Base-by-base conservation (phyloP, 2,113 vertebrate genomes). In the Terrapene triunguis region DNA sequence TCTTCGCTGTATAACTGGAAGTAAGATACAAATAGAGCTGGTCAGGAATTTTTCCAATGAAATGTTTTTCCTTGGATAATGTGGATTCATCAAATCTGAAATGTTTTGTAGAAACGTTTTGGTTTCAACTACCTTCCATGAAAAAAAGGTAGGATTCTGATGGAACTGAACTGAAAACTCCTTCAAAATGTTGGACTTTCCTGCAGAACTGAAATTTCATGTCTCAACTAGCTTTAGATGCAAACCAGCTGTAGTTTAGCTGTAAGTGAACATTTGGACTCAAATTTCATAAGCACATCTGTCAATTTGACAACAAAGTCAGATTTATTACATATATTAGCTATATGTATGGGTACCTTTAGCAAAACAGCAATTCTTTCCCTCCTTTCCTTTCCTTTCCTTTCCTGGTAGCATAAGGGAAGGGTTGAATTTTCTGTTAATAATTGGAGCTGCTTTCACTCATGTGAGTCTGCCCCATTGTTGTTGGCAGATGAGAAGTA, bases 331-430 rank as follows among this genome's bases (percentile, higher is more conserved):
- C 11, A 44, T 69, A 5, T 17, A 89, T 22, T 62, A 48, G 82
- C 1, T n/a, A 81, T 80, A 62, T 29, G 7, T 32, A 88, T 72
- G 35, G 78, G 10, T 35, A 21, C 80, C 44, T 92, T 55, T 85
- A 96, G 55, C 51, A 32, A 92, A 7, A 86, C 13, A 78, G 1
- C 85, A 3, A 11, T 25, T 85, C 6, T 13, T 35, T n/a, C 35
- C 22, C 42, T 1, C 5, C 6, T 53, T 53, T 57, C 6, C 12
- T 4, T 11, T 16, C 5, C 13, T 74, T 93, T 91, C 76, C 59
- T 86, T 17, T 62, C 96, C 90, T 93, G 90, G 91, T 96, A 94
- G 87, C 55, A 5, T 95, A 95, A 96, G 48, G 54, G 82, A 38
- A n/a, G 38, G 87, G 86, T 82, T 88, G 85, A 89, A 87, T 95